A percentile compares a stretch with the other conserved stretches of the same genome.
Evolutionary conservation across 2,888 invertebrate species (phyloP).

Genomic region (Neria commutata): DNA sequence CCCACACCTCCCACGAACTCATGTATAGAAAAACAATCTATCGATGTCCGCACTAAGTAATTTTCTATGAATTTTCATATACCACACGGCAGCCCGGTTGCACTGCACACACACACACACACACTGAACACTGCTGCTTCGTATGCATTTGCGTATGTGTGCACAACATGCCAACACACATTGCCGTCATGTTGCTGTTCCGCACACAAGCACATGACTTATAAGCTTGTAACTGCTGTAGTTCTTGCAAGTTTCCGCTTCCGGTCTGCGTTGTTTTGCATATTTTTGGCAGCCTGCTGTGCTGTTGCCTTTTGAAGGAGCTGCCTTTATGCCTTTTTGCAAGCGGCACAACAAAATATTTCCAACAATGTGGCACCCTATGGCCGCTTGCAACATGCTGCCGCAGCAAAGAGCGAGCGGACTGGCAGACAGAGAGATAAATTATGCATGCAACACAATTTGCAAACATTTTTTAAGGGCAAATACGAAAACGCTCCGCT

Average conservation of each 20-base stretch:
- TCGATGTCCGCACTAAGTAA: too few relatives aligned
- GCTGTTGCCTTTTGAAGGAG: not conserved
- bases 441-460: constrained; percentile 12
- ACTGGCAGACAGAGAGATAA: not conserved
- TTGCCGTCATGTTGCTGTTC: not conserved
- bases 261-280: constrained; percentile 24
- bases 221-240: not conserved
- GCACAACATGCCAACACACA: not conserved
- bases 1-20: too few relatives aligned
- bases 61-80: too few relatives aligned
- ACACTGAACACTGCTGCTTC: not conserved
- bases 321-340: constrained; percentile 4
- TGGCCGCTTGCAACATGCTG: not conserved
- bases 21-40: too few relatives aligned
- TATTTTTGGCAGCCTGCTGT: constrained; percentile 23
- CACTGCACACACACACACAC: not conserved
- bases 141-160: not conserved
- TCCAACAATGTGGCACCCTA: too few relatives aligned
- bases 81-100: too few relatives aligned
- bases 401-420: not conserved
- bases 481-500: too few relatives aligned
- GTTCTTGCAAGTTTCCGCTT: not conserved
- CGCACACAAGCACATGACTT: not conserved
- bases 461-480: too few relatives aligned
- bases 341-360: too few relatives aligned